Conservation (phyloP, 2,797 vertebrate genomes). For the Rallus crepitans region DNA sequence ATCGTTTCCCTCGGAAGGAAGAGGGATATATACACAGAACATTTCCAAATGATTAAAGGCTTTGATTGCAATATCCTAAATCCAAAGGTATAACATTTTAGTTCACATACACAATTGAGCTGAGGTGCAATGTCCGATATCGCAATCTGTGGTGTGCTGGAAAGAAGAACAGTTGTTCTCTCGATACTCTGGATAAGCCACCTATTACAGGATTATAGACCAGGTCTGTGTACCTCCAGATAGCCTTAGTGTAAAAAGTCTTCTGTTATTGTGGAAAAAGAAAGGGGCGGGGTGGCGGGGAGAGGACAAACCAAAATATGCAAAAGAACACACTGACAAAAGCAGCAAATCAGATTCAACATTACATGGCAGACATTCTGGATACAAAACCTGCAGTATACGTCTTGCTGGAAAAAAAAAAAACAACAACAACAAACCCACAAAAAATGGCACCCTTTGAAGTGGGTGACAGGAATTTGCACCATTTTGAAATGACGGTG, state of each 20-base stretch:
- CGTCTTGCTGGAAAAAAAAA: background rate
- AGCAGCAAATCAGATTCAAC: background rate
- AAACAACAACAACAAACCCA: background rate
- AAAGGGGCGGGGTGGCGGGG: fast-evolving
- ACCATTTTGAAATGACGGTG: constrained; percentile 17
- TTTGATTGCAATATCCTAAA: background rate
- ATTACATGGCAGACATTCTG: background rate
- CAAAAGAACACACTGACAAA: background rate
- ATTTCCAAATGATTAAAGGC: constrained; percentile 7
- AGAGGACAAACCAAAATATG: background rate
- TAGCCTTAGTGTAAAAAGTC: background rate
- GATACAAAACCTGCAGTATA: background rate
- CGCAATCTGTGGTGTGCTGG: background rate
- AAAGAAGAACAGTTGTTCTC: background rate
- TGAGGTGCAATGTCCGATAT: background rate
- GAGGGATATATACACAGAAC: background rate
- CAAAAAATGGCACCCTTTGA: background rate
- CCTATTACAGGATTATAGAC: background rate
- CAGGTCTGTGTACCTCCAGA: background rate
- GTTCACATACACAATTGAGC: background rate
- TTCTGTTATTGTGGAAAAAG: background rate
- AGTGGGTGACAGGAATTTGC: constrained; percentile 45
- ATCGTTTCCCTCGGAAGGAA: constrained; percentile 43
- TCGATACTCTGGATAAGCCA: background rate
- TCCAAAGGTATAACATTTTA: background rate